Percentiles rank a stretch among this genome's conserved stretches.
These are phyloP conservation scores for Panagrolaimus sp. DNA, from an alignment of 1,140 invertebrate genomes.

Conservation along the genomic window DNA sequence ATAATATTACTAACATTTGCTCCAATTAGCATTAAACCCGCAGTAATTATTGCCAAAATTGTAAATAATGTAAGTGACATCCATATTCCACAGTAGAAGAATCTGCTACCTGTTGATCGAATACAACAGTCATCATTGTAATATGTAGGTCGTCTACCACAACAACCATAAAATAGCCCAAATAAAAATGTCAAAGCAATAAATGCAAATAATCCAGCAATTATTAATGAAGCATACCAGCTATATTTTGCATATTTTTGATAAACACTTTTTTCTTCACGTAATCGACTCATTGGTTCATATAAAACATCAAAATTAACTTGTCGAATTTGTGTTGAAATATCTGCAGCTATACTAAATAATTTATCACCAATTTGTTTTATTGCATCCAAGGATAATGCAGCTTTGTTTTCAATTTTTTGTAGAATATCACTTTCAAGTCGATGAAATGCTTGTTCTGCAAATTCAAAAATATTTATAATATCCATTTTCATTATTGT, in stretches of 20 bases:
- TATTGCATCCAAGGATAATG: slow-evolving; percentile 24
- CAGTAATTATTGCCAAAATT: slow-evolving; percentile 38
- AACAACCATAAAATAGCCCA: slow-evolving; percentile 55
- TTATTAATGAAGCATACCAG: slow-evolving; percentile 46
- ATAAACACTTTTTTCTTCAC: slow-evolving; percentile 28
- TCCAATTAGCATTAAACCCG: slow-evolving; percentile 44
- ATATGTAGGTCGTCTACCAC: slow-evolving; percentile 49
- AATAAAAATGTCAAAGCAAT: slow-evolving; percentile 49
- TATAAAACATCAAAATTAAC: slow-evolving; percentile 41
- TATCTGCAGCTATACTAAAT: slow-evolving; percentile 34
- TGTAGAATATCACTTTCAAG: slow-evolving; percentile 21
- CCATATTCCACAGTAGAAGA: slow-evolving; percentile 55
- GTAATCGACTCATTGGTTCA: slow-evolving; percentile 21
- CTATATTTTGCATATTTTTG: slow-evolving; percentile 37
- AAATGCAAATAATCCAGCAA: slow-evolving; percentile 52
- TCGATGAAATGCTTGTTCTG: background rate
- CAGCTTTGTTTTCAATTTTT: slow-evolving; percentile 9
- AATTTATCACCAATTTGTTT: slow-evolving; percentile 41
- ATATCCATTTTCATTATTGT: slow-evolving; percentile 36
- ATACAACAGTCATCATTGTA: slow-evolving; percentile 58
- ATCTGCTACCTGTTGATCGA: slow-evolving; percentile 47
- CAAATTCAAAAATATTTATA: slow-evolving; percentile 7
- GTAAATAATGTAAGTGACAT: slow-evolving; percentile 42
- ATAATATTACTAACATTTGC: slow-evolving; percentile 47
- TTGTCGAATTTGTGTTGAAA: slow-evolving; percentile 37